These are phyloP conservation scores for Chaetura pelagica DNA, from an alignment of 2,113 vertebrate genomes.

Conservation along the genomic window DNA sequence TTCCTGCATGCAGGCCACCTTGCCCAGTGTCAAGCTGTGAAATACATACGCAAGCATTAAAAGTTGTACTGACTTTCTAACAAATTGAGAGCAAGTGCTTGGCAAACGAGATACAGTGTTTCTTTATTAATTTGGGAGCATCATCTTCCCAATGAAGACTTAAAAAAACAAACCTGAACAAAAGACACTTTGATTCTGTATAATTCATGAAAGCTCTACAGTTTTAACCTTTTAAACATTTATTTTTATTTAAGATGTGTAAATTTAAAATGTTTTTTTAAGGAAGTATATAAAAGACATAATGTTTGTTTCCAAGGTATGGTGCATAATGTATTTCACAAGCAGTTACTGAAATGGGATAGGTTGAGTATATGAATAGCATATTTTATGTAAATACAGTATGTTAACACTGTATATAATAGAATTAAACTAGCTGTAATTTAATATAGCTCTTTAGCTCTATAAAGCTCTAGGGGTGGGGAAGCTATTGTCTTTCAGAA, in stretches of 20 bases:
- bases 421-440: constrained; percentile 49
- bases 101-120: background rate
- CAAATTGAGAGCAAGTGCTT: background rate
- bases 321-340: constrained; percentile 19
- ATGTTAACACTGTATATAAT: constrained; percentile 32
- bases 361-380: constrained; percentile 46
- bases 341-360: constrained; percentile 33
- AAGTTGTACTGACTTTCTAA: constrained; percentile 28
- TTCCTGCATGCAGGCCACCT: background rate
- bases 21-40: background rate
- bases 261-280: constrained; percentile 58
- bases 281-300: constrained; percentile 29
- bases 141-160: constrained; percentile 11
- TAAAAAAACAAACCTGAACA: background rate
- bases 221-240: constrained; percentile 14
- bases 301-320: constrained; percentile 34
- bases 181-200: constrained; percentile 10
- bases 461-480: background rate
- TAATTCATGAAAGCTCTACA: constrained; percentile 13
- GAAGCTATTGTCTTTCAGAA: constrained; percentile 42
- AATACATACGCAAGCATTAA: background rate
- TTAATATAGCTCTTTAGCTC: constrained; percentile 14
- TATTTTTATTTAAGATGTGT: constrained; percentile 51
- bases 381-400: constrained; percentile 56
- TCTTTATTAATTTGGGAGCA: background rate